A percentile compares a stretch with the other conserved stretches of the same genome.
These are phyloP conservation scores for Ailurus styani DNA, from an alignment of 2,113 vertebrate genomes.

Conservation along the genomic window DNA sequence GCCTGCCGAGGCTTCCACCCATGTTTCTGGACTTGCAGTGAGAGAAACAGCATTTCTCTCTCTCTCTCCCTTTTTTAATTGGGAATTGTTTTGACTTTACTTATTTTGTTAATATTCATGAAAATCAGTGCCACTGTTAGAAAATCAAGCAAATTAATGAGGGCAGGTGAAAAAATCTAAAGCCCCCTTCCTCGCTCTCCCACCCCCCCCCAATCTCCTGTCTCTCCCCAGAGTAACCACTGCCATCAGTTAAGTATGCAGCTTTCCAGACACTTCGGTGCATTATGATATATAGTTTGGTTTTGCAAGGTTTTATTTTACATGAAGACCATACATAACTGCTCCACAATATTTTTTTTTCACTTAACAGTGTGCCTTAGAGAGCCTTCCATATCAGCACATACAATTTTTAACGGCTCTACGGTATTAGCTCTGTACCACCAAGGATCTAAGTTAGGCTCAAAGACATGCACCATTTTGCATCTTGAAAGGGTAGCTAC, in stretches of 20 bases:
- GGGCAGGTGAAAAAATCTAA: background rate
- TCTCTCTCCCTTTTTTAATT: background rate
- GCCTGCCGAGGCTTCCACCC: background rate
- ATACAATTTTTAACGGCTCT: conserved; percentile 4
- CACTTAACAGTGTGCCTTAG: background rate
- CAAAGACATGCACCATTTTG: background rate
- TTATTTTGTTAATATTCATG: conserved; percentile 34
- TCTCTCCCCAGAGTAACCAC: background rate
- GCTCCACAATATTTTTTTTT: background rate
- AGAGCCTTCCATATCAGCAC: background rate
- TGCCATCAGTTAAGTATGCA: background rate
- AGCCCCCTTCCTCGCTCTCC: background rate
- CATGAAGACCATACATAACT: background rate
- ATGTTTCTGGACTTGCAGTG: background rate
- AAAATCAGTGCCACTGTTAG: background rate
- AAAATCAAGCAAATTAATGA: background rate
- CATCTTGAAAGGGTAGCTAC: background rate
- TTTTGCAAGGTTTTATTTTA: conserved; percentile 41
- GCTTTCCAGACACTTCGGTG: conserved; percentile 3
- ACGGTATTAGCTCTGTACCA: background rate
- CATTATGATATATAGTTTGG: conserved; percentile 16
- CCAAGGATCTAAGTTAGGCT: background rate
- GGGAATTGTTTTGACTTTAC: background rate
- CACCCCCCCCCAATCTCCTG: background rate
- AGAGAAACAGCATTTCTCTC: background rate